Evolutionary conservation across 2,797 vertebrate species (phyloP), one percentile per base, ranked within the genome.

Genomic region (Poecile montanus): DNA sequence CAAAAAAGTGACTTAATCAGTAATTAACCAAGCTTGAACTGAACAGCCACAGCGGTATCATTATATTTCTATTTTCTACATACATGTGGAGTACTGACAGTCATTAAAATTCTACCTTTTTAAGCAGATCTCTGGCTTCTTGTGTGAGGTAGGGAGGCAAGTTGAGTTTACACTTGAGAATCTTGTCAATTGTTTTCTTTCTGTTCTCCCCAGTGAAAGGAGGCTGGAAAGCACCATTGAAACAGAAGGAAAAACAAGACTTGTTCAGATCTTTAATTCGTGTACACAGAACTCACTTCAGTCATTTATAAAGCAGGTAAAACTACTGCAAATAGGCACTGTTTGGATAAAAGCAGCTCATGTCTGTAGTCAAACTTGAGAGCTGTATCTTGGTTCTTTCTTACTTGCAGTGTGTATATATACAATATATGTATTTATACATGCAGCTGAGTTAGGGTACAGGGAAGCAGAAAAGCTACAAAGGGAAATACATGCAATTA

Each of bases 111-210:
- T 21, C 65, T 98, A 99, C 99, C 98, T 98, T 99, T 98, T 99
- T 99, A 95, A 99, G 98, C 96, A 99, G 98, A 98, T 99, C 99
- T 98, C 99, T 98, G 98, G 99, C 99, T 99, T 99, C 99, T 98
- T 99, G 99, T 94, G 99, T 99, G 99, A 99, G 99, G 99, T 99
- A 99, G 98, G 99, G 99, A 79, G 99, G 99, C 96, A 99, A 98
- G 97, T 99, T 99, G 95, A 99, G 99, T 98, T 99, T 99, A 98
- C 99, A 99, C 97, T 99, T 99, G 85, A 99, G 98, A 96, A 99
- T 99, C 98, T 99, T 99, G 97, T 99, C 99, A 92, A 99, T 99
- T 4, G 99, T 99, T 98, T 99, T 99, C 98, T 99, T 99, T 93
- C 99, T 97, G 96, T 99, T 99, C 97, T 99, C 99, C 79, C 99